These are phyloP conservation scores for Coronaproctus castanopsis DNA, from an alignment of 2,888 invertebrate species.

Conservation along the genomic window DNA sequence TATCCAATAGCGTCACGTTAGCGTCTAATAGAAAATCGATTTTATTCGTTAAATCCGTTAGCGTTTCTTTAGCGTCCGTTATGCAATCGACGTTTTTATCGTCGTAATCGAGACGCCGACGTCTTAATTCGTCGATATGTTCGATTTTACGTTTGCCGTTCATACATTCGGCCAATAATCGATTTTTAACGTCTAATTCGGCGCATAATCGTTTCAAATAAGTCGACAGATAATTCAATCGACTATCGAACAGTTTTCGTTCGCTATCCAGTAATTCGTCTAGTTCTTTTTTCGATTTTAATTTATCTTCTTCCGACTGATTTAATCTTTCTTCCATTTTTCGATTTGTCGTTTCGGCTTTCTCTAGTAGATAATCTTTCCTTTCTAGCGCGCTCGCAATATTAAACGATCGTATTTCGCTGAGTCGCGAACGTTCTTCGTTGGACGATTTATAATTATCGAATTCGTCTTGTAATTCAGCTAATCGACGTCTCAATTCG, in stretches of 20 bases:
- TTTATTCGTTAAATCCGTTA: conserved; percentile 1
- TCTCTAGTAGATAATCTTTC: neutral
- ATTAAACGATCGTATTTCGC: neutral
- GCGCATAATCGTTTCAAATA: neutral
- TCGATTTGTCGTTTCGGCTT: neutral
- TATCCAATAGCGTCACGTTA: conserved; percentile 7
- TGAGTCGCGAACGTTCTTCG: too few species aligned
- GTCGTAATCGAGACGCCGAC: neutral
- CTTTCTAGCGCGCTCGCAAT: neutral
- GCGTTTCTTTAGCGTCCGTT: conserved; percentile 3
- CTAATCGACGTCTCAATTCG: neutral
- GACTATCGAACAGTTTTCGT: neutral
- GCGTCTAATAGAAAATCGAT: conserved; percentile 5
- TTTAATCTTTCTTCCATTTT: neutral
- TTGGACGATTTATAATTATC: too few species aligned
- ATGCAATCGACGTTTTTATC: conserved; percentile 34
- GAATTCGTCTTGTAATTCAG: neutral
- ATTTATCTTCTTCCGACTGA: neutral
- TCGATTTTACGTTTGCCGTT: neutral
- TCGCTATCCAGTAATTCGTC: neutral
- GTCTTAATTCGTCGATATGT: too few species aligned
- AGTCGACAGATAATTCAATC: neutral
- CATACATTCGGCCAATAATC: neutral
- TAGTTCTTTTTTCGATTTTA: neutral
- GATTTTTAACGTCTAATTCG: neutral